A percentile compares a stretch with the other conserved stretches of the same genome.
phyloP scores from a whole-genome alignment of 30 jellyfish, hydroid and myxozoan species.

The Chrysaora quinquecirrha region DNA sequence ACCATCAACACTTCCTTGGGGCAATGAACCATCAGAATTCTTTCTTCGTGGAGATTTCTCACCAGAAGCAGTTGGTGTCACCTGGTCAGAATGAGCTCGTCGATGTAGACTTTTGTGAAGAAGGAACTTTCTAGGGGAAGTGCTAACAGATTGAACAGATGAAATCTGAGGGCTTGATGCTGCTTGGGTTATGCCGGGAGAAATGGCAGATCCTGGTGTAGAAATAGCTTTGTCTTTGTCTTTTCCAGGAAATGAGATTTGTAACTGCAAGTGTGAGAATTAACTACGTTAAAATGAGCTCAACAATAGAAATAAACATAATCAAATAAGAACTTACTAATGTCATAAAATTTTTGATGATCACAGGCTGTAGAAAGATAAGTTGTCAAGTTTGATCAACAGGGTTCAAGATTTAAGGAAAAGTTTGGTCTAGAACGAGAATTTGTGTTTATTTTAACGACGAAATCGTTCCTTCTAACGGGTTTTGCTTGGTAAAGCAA shows the following conservation, averaged over 20 bases:
- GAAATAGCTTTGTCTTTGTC: constrained; percentile 73
- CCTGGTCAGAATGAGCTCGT: constrained; percentile 63
- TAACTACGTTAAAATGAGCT: no score
- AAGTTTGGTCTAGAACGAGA: no score
- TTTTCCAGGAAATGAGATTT: constrained; percentile 72
- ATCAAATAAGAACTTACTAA: no score
- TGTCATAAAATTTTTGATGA: no score
- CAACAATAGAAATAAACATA: no score
- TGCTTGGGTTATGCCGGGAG: constrained; percentile 41
- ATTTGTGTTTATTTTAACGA: no score
- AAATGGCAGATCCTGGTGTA: constrained; percentile 41
- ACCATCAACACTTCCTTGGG: constrained; percentile 51
- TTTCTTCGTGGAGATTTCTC: constrained; percentile 64
- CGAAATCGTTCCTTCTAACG: no score
- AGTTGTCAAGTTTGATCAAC: no score
- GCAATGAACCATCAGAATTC: constrained; percentile 56
- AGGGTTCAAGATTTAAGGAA: no score
- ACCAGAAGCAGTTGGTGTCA: constrained; percentile 21
- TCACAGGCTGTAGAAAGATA: no score
- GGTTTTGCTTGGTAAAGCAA: no score
- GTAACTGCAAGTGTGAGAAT: constrained; percentile 77
- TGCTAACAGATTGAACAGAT: constrained; percentile 45
- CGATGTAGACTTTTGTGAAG: constrained; percentile 68
- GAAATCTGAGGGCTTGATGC: constrained; percentile 68
- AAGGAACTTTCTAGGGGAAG: constrained; percentile 89